Percentiles rank a stretch among this genome's conserved stretches.
Conservation (phyloP, 1,140 invertebrate species). For the Varroa destructor region DNA sequence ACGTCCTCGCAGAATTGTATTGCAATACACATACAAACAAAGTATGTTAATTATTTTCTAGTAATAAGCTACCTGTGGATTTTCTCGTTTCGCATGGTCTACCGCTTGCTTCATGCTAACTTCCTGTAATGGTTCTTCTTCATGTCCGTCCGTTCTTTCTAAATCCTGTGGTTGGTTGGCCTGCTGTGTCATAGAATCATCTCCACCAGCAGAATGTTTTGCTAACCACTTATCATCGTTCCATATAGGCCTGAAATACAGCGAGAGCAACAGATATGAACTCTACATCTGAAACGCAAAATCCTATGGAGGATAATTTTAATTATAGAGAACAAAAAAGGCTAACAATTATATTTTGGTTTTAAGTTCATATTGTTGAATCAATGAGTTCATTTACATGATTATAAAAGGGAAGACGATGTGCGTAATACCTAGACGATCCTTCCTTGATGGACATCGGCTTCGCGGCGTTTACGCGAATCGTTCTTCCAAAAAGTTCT, state of each 20-base stretch:
- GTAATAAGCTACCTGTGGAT: no score
- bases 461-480: constrained; percentile 91
- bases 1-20: no score
- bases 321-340: no score
- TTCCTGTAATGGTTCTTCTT: constrained; percentile 22
- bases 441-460: constrained; percentile 89
- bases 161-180: constrained; percentile 40
- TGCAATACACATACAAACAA: no score
- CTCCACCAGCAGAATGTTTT: constrained; percentile 60
- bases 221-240: constrained; percentile 91
- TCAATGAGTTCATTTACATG: no score
- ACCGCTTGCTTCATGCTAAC: constrained; percentile 4
- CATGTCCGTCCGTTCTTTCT: constrained; percentile 29
- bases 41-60: no score
- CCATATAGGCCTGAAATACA: constrained; percentile 55
- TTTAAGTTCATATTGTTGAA: no score
- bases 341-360: constrained; percentile 18
- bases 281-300: no score
- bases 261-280: not conserved
- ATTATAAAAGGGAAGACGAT: no score
- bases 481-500: constrained; percentile 89
- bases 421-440: constrained; percentile 51
- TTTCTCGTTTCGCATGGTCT: no score
- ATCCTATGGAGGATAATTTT: no score
- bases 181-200: not conserved